phyloP scores from a whole-genome alignment of 2,797 vertebrate genomes.

The Taeniopygia guttata region DNA sequence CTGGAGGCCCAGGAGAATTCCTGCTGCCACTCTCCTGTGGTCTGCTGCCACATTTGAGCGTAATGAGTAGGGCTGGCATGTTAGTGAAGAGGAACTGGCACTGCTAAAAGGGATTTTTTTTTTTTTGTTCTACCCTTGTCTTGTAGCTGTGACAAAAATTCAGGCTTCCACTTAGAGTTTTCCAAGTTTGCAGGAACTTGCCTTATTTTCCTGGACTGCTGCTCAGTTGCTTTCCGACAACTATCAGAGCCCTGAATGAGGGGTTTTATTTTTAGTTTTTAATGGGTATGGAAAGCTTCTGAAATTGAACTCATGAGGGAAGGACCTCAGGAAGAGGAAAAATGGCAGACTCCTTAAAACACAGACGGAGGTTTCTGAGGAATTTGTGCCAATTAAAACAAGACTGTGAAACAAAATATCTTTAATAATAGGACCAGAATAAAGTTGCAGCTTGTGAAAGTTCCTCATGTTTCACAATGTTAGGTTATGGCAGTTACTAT shows the following conservation, averaged over 20 bases:
- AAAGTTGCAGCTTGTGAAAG: constrained; percentile 22
- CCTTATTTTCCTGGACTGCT: background rate
- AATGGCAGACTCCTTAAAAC: constrained; percentile 39
- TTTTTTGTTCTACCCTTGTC: background rate
- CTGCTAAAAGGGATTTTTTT: background rate
- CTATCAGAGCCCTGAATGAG: background rate
- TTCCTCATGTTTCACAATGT: background rate
- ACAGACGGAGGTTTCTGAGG: constrained; percentile 1
- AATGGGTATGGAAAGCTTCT: constrained; percentile 33
- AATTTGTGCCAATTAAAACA: constrained; percentile 50
- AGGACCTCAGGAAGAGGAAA: constrained; percentile 35
- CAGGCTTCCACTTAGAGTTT: background rate
- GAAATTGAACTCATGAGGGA: constrained; percentile 23
- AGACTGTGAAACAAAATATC: constrained; percentile 44
- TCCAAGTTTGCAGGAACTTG: background rate
- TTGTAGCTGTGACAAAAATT: background rate
- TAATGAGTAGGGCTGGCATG: background rate
- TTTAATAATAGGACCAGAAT: constrained; percentile 54
- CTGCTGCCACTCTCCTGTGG: background rate
- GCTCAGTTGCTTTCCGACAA: background rate
- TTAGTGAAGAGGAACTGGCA: background rate
- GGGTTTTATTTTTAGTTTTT: constrained; percentile 31
- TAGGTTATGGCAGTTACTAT: background rate
- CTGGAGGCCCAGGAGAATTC: background rate
- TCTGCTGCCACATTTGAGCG: background rate